Conservation (phyloP, 2,113 vertebrate species). For the Lathamus discolor region DNA sequence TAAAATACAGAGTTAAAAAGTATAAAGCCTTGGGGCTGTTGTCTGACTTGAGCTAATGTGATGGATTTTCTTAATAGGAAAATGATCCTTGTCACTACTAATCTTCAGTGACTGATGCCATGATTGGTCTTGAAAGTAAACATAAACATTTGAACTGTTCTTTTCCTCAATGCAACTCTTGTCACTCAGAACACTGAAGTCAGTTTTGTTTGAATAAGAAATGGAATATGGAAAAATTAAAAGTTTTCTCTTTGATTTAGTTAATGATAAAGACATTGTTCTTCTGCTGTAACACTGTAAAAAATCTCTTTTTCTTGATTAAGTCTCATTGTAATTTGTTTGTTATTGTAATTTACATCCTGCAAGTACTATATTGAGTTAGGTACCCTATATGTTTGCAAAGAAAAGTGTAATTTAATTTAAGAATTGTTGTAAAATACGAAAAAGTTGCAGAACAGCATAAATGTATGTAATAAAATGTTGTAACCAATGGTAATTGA, state of each 20-base stretch:
- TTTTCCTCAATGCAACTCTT: background rate
- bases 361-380: background rate
- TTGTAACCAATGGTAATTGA: background rate
- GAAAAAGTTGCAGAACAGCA: background rate
- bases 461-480: background rate
- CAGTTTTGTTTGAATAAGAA: background rate
- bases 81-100: background rate
- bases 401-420: background rate
- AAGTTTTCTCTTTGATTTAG: background rate
- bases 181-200: background rate
- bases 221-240: background rate
- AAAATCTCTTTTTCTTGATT: background rate
- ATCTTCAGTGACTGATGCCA: background rate
- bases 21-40: background rate
- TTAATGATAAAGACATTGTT: background rate
- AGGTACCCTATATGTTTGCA: background rate
- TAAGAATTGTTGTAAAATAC: background rate
- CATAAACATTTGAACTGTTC: background rate
- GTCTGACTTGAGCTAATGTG: background rate
- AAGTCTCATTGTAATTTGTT: background rate
- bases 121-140: background rate
- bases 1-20: background rate
- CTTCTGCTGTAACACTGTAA: background rate
- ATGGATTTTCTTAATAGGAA: background rate
- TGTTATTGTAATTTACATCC: background rate